phyloP scores from a whole-genome alignment of 2,113 vertebrate genomes.

The Ictalurus furcatus region DNA sequence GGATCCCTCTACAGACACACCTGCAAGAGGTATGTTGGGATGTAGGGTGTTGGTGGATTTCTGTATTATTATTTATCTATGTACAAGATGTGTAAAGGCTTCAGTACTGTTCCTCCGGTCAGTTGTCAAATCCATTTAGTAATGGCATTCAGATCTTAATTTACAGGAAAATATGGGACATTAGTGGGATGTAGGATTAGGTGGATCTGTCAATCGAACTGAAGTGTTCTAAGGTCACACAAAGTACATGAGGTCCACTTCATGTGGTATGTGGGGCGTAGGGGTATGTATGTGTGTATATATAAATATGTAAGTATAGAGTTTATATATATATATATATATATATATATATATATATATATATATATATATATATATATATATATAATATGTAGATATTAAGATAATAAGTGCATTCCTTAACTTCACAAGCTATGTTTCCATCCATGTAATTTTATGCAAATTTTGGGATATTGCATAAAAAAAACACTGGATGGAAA shows the following conservation, averaged over 20 bases:
- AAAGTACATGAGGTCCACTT: neutral
- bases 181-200: neutral
- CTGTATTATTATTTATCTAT: neutral
- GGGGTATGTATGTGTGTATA: neutral
- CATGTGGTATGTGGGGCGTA: neutral
- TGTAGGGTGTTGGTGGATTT: neutral
- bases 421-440: neutral
- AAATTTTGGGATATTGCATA: no score
- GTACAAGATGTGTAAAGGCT: neutral
- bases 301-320: neutral
- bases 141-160: neutral
- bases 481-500: no score
- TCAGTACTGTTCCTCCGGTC: neutral
- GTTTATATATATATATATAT: no score
- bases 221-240: neutral
- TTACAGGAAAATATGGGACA: neutral
- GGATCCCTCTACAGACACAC: slow-evolving; percentile 61
- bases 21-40: slow-evolving; percentile 60
- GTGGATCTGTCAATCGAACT: neutral
- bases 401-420: neutral
- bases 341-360: no score
- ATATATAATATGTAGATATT: no score
- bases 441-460: no score
- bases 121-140: neutral
- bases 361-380: no score